These are phyloP conservation scores for Drosophila vallismaia DNA, from an alignment of 2,888 invertebrate species.

Conservation along the genomic window DNA sequence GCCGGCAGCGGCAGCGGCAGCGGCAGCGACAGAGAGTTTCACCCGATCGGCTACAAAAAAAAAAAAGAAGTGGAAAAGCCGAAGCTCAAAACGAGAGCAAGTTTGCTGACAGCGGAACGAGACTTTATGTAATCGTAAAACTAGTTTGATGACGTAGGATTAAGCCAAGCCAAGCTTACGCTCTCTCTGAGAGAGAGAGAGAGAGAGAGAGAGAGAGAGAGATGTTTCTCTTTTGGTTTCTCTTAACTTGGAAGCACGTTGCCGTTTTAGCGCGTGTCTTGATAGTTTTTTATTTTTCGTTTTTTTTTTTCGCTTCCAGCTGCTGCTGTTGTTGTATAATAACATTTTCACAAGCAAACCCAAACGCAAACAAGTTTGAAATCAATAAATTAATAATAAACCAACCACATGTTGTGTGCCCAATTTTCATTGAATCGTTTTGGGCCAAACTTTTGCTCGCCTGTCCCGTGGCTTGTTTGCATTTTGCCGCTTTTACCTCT, in stretches of 20 bases:
- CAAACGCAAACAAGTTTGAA: constrained; percentile 46
- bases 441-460: constrained; percentile 47
- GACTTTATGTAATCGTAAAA: constrained; percentile 72
- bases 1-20: constrained; percentile 23
- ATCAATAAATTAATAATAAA: constrained; percentile 72
- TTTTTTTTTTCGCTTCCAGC: constrained; percentile 43
- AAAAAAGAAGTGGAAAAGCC: constrained; percentile 33
- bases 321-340: constrained; percentile 69
- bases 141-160: constrained; percentile 73
- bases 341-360: constrained; percentile 44
- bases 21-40: constrained; percentile 60
- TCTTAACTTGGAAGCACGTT: constrained; percentile 26
- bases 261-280: constrained; percentile 34
- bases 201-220: no score
- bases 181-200: constrained; percentile 4
- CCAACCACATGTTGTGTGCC: constrained; percentile 60
- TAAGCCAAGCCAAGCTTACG: constrained; percentile 8
- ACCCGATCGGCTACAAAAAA: constrained; percentile 54
- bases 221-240: constrained; percentile 17
- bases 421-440: constrained; percentile 64
- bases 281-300: constrained; percentile 40
- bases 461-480: constrained; percentile 57
- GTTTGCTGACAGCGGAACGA: constrained; percentile 44
- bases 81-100: constrained; percentile 67
- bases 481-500: constrained; percentile 80